Conservation (phyloP, 2,797 vertebrate species). For the Forpus xanthops region DNA sequence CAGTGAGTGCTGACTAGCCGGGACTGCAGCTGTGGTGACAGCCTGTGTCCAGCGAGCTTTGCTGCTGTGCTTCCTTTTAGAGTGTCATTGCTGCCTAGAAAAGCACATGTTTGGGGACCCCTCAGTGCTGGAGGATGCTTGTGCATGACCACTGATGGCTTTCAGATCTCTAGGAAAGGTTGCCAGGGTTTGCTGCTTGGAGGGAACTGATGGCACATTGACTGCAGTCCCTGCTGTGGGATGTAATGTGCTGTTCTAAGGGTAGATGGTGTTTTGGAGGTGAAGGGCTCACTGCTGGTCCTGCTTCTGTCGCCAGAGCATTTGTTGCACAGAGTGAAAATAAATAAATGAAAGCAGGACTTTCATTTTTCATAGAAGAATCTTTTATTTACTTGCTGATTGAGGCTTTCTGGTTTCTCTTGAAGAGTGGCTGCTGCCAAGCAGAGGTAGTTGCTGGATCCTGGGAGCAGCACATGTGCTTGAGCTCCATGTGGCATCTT, state of each 20-base stretch:
- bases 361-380: constrained; percentile 52
- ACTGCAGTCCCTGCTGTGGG: neutral
- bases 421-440: constrained; percentile 57
- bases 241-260: neutral
- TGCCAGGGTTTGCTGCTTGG: neutral
- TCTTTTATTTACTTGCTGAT: constrained; percentile 47
- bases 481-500: constrained; percentile 40
- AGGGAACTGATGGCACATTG: neutral
- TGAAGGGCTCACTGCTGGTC: neutral
- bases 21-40: neutral
- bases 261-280: neutral
- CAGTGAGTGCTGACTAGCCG: neutral
- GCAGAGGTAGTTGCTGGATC: constrained; percentile 45
- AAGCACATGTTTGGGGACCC: neutral
- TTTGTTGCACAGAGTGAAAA: constrained; percentile 25
- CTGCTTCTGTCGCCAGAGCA: neutral
- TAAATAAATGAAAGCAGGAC: constrained; percentile 7
- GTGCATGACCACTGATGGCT: neutral
- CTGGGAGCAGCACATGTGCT: neutral
- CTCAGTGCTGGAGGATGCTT: neutral
- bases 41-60: constrained; percentile 5
- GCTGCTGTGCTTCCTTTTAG: constrained; percentile 8
- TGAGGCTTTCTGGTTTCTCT: neutral
- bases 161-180: neutral
- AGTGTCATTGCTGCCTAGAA: neutral